phyloP scores from a whole-genome alignment of 2,888 invertebrate species.

The Dioctria rufipes region DNA sequence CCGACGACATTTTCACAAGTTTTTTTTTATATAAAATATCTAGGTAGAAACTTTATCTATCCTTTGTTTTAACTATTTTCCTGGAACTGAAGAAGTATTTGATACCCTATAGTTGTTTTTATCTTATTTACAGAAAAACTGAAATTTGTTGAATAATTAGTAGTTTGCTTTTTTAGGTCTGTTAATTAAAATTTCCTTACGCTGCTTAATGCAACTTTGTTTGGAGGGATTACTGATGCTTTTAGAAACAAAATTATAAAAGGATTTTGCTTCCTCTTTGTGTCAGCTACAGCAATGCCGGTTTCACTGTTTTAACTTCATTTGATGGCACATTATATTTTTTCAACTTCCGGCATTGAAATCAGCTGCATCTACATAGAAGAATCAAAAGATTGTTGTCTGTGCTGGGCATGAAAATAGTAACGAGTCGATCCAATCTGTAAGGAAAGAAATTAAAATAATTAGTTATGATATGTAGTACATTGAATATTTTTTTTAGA shows the following conservation, averaged over 20 bases:
- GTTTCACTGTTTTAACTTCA: conserved; percentile 37
- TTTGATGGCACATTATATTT: conserved; percentile 52
- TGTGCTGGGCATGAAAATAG: not conserved
- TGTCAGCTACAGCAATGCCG: conserved; percentile 6
- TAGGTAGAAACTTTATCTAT: conserved; percentile 30
- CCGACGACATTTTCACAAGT: conserved; percentile 75
- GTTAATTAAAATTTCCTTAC: not conserved
- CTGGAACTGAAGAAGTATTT: conserved; percentile 16
- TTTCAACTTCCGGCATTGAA: conserved; percentile 40
- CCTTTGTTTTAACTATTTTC: not conserved
- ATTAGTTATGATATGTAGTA: too few relatives aligned
- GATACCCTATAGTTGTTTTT: conserved; percentile 21
- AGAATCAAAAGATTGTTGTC: not conserved
- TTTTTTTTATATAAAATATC: conserved; percentile 18
- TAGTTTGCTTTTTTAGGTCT: not conserved
- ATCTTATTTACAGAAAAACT: conserved; percentile 49
- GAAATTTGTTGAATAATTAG: not conserved
- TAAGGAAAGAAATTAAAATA: not conserved
- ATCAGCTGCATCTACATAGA: conserved; percentile 11
- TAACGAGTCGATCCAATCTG: not conserved
- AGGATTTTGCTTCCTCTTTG: conserved; percentile 5
- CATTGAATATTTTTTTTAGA: too few relatives aligned
- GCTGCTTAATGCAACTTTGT: conserved; percentile 47
- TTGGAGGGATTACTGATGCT: conserved; percentile 55
- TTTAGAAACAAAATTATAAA: conserved; percentile 19